These are phyloP conservation scores for Syrrhaptes paradoxus DNA, from an alignment of 2,113 vertebrate genomes.

Conservation along the genomic window DNA sequence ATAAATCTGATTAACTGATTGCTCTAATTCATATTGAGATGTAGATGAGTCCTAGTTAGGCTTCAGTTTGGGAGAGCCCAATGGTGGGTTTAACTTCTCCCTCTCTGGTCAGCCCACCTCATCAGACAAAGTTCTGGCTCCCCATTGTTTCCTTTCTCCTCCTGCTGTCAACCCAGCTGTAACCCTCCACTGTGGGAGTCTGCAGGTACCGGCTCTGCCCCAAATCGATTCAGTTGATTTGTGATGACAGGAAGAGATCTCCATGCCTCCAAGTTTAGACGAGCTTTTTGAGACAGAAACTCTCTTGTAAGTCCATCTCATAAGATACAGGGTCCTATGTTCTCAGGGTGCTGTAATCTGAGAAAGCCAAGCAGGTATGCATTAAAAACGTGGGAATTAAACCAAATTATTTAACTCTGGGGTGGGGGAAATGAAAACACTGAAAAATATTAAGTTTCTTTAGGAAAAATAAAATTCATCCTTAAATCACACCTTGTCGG, in stretches of 20 bases:
- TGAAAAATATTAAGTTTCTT: neutral
- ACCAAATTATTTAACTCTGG: neutral
- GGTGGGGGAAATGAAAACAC: neutral
- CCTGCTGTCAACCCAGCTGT: neutral
- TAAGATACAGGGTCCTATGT: neutral
- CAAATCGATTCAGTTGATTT: fast-evolving
- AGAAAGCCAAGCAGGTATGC: neutral
- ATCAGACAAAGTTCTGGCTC: neutral
- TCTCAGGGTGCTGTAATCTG: neutral
- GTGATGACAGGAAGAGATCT: neutral
- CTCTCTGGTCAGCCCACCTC: neutral
- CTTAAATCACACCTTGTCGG: neutral
- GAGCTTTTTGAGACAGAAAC: neutral
- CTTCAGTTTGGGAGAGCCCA: neutral
- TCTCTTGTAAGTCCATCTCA: fast-evolving
- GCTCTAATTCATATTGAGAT: neutral
- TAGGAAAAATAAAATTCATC: neutral
- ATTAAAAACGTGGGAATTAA: neutral
- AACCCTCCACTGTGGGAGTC: neutral
- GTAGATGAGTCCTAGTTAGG: neutral
- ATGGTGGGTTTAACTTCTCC: neutral
- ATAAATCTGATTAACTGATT: neutral
- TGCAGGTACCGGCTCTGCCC: neutral
- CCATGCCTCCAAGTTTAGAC: neutral
- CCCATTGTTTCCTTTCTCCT: neutral